Evolutionary conservation across 2,888 invertebrate species (phyloP).

Genomic region (Ptycholaimellus sp.): DNA sequence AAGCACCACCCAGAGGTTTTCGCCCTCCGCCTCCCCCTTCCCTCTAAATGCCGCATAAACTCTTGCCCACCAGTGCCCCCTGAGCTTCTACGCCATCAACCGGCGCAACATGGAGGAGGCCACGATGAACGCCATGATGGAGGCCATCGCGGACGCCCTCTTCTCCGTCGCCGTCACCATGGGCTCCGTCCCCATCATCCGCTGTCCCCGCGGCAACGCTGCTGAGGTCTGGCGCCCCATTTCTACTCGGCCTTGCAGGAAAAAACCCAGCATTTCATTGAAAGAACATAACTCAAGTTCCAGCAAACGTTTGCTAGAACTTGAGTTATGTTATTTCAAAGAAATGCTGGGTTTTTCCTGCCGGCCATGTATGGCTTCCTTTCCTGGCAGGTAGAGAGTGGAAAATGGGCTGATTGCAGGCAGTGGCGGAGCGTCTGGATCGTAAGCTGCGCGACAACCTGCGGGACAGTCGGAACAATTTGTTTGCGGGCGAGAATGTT

Average conservation of each 20-base stretch:
- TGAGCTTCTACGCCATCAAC: conserved; percentile 15
- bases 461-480: conserved; percentile 79
- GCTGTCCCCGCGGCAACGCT: conserved; percentile 77
- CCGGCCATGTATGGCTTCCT: too few relatives aligned
- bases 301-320: too few relatives aligned
- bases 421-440: conserved; percentile 69
- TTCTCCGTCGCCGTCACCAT: conserved; percentile 93
- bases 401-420: too few relatives aligned
- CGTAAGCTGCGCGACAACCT: conserved; percentile 87
- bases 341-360: too few relatives aligned
- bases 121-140: conserved; percentile 80
- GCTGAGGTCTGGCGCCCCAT: conserved; percentile 98
- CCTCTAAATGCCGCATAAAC: background rate
- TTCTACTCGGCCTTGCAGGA: too few relatives aligned
- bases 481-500: conserved; percentile 45
- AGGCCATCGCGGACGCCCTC: conserved; percentile 73
- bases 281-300: too few relatives aligned
- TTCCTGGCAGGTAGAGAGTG: too few relatives aligned
- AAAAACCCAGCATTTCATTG: background rate
- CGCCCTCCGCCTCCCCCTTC: background rate
- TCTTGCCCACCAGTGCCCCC: too few relatives aligned
- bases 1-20: conserved; percentile 57
- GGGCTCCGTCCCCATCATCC: conserved; percentile 67
- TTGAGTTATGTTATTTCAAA: too few relatives aligned
- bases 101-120: conserved; percentile 45